These are phyloP conservation scores for Maniola hyperantus DNA, from an alignment of 2,888 invertebrate species.

Conservation along the genomic window DNA sequence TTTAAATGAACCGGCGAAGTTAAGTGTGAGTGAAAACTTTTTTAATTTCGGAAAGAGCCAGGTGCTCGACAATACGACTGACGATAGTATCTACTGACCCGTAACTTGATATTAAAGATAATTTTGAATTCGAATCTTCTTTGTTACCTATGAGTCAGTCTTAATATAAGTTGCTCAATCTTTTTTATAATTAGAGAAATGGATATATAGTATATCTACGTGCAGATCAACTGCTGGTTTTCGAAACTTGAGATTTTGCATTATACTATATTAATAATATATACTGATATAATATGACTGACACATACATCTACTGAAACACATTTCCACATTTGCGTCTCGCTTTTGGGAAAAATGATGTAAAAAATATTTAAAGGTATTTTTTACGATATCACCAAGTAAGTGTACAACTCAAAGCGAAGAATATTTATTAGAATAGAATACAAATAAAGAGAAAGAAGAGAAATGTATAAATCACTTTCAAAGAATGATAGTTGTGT, in stretches of 20 bases:
- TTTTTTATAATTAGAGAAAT: too few relatives aligned
- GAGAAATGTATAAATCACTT: constrained; percentile 14
- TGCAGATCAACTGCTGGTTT: too few relatives aligned
- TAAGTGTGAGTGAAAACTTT: constrained; percentile 70
- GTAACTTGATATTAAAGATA: constrained; percentile 17
- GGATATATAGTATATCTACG: too few relatives aligned
- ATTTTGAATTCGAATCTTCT: neutral
- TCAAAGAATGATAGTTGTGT: constrained; percentile 11
- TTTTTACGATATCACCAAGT: neutral
- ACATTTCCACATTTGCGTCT: too few relatives aligned
- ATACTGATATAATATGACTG: too few relatives aligned
- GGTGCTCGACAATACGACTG: constrained; percentile 76
- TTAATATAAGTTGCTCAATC: too few relatives aligned
- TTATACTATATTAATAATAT: too few relatives aligned
- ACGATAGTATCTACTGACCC: constrained; percentile 52
- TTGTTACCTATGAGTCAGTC: too few relatives aligned
- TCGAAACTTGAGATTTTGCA: too few relatives aligned
- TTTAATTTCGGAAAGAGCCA: constrained; percentile 78
- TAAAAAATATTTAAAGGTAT: too few relatives aligned
- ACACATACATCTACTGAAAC: too few relatives aligned
- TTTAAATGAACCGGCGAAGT: constrained; percentile 69
- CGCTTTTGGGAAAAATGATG: too few relatives aligned
- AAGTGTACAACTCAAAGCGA: neutral
- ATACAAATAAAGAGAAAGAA: neutral
- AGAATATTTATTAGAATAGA: neutral